phyloP scores from a whole-genome alignment of 2,888 invertebrate species.

The Caenorhabditis wallacei region DNA sequence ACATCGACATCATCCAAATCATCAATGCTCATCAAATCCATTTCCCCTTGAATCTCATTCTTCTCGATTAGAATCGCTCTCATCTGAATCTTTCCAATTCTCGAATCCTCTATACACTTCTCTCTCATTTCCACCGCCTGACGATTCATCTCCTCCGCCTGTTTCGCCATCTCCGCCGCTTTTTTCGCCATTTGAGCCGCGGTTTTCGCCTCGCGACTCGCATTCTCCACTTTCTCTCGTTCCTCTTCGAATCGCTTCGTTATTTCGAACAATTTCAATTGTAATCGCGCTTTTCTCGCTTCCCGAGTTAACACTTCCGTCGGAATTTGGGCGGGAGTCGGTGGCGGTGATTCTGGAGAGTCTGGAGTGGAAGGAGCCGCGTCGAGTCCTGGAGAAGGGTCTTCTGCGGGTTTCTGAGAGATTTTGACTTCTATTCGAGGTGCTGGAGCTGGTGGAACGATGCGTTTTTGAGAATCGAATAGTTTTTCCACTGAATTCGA shows the following conservation, averaged over 20 bases:
- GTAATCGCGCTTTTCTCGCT: not conserved
- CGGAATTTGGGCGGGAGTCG: not conserved
- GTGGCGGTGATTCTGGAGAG: not conserved
- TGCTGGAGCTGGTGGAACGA: not conserved
- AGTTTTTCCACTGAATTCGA: not conserved
- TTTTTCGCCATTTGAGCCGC: constrained; percentile 5
- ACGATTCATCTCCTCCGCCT: constrained; percentile 13
- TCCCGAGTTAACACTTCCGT: not conserved
- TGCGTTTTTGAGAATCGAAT: not conserved
- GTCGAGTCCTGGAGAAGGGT: not conserved
- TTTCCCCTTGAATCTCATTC: not conserved
- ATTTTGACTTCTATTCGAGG: constrained; percentile 9
- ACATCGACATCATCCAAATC: constrained; percentile 39
- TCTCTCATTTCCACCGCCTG: constrained; percentile 1
- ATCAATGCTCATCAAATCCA: constrained; percentile 24
- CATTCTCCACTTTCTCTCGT: not conserved
- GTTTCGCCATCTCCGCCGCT: constrained; percentile 10
- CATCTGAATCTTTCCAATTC: not conserved
- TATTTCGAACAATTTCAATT: not conserved
- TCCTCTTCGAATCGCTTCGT: not conserved
- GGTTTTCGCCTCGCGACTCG: not conserved
- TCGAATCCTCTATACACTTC: not conserved
- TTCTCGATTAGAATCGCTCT: constrained; percentile 5
- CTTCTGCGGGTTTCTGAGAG: not conserved
- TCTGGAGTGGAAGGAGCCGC: not conserved